These are phyloP conservation scores for Psophia crepitans DNA, from an alignment of 2,113 vertebrate genomes.

Conservation along the genomic window DNA sequence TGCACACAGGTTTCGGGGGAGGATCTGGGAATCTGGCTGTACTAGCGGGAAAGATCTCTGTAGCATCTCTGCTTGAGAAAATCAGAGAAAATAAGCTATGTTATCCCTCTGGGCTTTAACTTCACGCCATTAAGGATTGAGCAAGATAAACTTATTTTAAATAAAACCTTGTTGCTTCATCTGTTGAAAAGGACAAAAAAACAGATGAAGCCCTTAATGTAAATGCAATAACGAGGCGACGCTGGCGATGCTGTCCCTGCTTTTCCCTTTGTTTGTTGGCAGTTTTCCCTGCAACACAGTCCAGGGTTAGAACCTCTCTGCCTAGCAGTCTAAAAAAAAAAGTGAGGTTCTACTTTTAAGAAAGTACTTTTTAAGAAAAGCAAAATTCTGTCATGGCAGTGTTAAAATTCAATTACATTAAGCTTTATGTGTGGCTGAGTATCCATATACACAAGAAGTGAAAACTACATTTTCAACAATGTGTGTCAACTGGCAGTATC, in stretches of 20 bases:
- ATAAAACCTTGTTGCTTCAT: background rate
- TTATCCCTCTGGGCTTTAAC: background rate
- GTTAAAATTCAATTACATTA: background rate
- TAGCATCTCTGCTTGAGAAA: background rate
- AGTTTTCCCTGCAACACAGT: background rate
- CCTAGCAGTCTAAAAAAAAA: background rate
- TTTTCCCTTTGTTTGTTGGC: background rate
- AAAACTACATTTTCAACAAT: background rate
- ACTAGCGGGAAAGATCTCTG: background rate
- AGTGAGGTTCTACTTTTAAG: background rate
- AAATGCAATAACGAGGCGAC: background rate
- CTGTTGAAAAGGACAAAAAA: background rate
- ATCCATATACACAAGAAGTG: background rate
- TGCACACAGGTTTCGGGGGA: background rate
- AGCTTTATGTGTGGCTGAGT: background rate
- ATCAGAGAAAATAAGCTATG: background rate
- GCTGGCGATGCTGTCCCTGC: background rate
- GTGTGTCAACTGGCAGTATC: background rate
- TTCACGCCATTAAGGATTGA: background rate
- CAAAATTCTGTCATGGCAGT: background rate
- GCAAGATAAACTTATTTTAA: background rate
- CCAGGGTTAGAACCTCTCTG: background rate
- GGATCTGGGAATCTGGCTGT: background rate
- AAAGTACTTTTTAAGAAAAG: too few species aligned
- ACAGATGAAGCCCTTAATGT: background rate